A percentile compares a stretch with the other conserved stretches of the same genome.
Evolutionary conservation across 1,140 invertebrate genomes (phyloP).

Genomic region (Pseudoatta argentina): DNA sequence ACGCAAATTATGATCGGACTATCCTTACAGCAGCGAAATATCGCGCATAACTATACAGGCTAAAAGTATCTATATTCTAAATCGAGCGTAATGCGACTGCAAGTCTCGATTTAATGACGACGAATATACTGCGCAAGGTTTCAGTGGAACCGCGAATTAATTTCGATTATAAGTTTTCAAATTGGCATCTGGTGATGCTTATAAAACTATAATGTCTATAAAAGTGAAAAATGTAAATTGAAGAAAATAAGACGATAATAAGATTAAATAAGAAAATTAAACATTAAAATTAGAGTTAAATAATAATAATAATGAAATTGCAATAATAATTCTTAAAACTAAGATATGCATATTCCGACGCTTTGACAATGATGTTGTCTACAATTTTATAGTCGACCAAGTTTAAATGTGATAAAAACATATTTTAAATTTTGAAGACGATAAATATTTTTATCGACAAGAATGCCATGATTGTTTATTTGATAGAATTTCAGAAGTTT

Average conservation of each 20-base stretch:
- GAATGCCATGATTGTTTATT: slow-evolving; percentile 12
- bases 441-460: not conserved
- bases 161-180: not conserved
- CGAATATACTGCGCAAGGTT: slow-evolving; percentile 16
- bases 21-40: slow-evolving; percentile 19
- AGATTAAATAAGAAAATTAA: not conserved
- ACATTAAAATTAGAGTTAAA: not conserved
- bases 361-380: not conserved
- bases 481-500: slow-evolving; percentile 9
- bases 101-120: slow-evolving; percentile 14
- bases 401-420: not conserved
- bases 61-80: slow-evolving; percentile 38
- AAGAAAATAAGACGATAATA: not conserved
- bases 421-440: not conserved
- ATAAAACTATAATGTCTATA: not conserved
- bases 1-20: slow-evolving; percentile 17
- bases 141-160: not conserved
- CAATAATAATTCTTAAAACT: not conserved
- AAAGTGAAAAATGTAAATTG: not conserved
- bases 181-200: not conserved
- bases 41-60: not conserved
- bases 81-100: not conserved
- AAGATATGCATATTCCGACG: no score
- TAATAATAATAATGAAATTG: not conserved
- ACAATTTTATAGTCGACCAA: not conserved